Base-by-base conservation (phyloP, 2,888 invertebrate species). In the Silvanus unidentatus region DNA sequence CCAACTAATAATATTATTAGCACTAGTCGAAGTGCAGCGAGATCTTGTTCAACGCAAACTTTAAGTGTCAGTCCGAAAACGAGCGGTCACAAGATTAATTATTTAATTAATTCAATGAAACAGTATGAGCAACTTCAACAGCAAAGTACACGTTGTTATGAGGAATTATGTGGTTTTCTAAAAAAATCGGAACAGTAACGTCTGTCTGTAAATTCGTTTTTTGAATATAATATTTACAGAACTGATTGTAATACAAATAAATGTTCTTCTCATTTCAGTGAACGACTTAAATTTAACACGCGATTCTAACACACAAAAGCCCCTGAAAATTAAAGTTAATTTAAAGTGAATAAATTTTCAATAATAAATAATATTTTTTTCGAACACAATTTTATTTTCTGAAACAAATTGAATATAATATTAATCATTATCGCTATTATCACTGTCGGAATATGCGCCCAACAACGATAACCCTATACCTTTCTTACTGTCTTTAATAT, bases 241-340 rank as follows among this genome's bases (percentile, higher is more conserved):
- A 29, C 30, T 9, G 8, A 12, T 40, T 40, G 14, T 30, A 30
- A 6, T 12, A 4, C 5, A 40, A 30, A 9, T 42, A 42, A 45
- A 43, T 48, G 40, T 42, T 44, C 58, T 57, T 61, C 60, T 45
- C 60, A 55, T 67, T 68, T 64, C 63, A 68, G 68, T 62, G 52
- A 60, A 59, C 61, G 65, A 66, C 58, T 62, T 65, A 69, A 68
- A 65, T 66, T 62, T 62, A 57, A 62, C 65, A 67, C 63, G 62
- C 60, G 59, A 53, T 64, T 65, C 61, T 62, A 64, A 65, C 3
- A 22, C 3, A 22, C 22, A 22, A 52, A 60, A 56, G 49, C 53
- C 57, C 40, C 51, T 62, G 56, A 58, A 56, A 60, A 61, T 64
- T 46, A 62, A 58, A 53, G 56, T 58, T 43, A 55, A 44, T 27